Base-by-base conservation (phyloP, 2,113 vertebrate genomes). In the Loxodonta africana region DNA sequence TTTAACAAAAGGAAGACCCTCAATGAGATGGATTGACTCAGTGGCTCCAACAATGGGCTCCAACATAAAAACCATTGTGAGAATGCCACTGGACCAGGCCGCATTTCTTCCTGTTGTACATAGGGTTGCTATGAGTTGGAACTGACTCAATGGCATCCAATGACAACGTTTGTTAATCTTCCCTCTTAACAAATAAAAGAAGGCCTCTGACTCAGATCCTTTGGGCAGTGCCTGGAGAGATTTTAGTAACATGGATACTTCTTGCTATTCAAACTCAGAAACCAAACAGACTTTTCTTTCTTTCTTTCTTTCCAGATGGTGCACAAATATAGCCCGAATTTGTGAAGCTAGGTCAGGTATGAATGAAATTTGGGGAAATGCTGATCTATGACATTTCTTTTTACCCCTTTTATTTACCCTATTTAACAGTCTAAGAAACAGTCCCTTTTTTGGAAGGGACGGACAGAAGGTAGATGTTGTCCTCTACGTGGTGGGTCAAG, bases 221-320 rank as follows among this genome's bases (percentile, higher is more conserved):
- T 76, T 1, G 9, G 77, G 48, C 33, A 63, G 60, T 21, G 67
- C 25, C 78, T n/a, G 51, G 65, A 57, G 60, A 80, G 73, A 53
- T 53, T 85, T 90, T 95, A 44, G 77, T 21, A 26, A 33, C 28
- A 17, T 1, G 48, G 37, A 46, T 78, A 20, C 2, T 25, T 89
- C 33, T 83, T 90, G 80, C 48, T 87, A 30, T 94, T 94, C 74
- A 95, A 89, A 91, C 57, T 44, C 74, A 80, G 71, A 62, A 91
- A 80, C 23, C 65, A n/a, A 33, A 41, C 11, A 62, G 73, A 78
- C 18, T 46, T 0, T 28, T 23, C 48, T 46, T 46, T 30, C 4
- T 6, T n/a, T 26, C 28, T 12, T 30, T 71, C 26, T 51, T 48
- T 46, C 6, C 74, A 88, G 6, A 87, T 10, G 67, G 15, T 26